Evolutionary conservation across 2,113 vertebrate genomes (phyloP), one percentile per base, ranked within the genome.

Genomic region (Cyrtonyx montezumae): DNA sequence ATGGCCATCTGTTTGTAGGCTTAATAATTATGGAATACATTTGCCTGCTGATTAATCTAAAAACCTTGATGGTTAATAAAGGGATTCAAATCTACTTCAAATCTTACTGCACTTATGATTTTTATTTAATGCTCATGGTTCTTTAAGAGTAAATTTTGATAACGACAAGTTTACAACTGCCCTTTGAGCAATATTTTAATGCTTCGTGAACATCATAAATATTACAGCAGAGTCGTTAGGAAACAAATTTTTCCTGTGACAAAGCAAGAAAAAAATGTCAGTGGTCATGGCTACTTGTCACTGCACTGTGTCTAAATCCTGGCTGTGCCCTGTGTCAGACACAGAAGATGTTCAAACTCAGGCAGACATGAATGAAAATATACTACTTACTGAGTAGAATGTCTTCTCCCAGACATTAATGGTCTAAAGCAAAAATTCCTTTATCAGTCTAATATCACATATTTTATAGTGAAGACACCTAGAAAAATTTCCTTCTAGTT

Each of bases 11-110:
- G 91, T 91, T 95, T 13, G 2, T 34, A 71, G 20, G 70, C n/a
- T 89, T 94, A 75, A 79, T 90, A 94, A 96, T 79, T 86, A 93
- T 9, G 49, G 83, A 91, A 93, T 84, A 58, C 45, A 88, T 88
- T 94, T 83, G 59, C 74, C 69, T 90, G 80, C 58, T 84, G 62
- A 93, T 87, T 76, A 88, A 80, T 86, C 48, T 84, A 49, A 87
- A 92, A 80, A 4, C 17, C 2, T 34, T 69, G 36, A 68, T 36
- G 26, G 9, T 34, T 90, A 79, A 84, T 19, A 93, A 84, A 92
- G 14, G 9, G 81, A 74, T 70, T 92, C 19, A 88, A 70, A 37
- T 61, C 13, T 70, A 94, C 74, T 91, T 77, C 63, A 91, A 68
- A 83, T 65, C 26, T 83, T 62, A 59, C 14, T 80, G 43, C 12